Base-by-base conservation (phyloP, 2,888 invertebrate genomes). In the Fissipunctia ypsillon region DNA sequence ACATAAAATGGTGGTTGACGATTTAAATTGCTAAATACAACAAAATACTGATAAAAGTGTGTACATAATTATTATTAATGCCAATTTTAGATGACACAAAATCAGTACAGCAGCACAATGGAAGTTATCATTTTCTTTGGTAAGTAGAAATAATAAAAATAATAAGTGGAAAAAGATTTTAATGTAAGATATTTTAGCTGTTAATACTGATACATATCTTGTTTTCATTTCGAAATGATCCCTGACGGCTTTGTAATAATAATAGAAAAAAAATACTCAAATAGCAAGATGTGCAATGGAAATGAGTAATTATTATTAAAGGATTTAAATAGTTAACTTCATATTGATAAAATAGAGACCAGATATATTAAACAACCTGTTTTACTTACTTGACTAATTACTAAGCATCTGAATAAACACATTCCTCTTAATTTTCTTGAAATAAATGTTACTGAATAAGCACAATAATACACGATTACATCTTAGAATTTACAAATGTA, bases 31-130 rank as follows among this genome's bases (percentile, higher is more conserved):
- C 54, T 3, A 52, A 31, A 54, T n/a, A 9, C 19, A 28, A 54
- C 7, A 50, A 72, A 68, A 56, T 59, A 50, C 45, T 52, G 19
- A 52, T 78, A 63, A 45, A 25, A 67, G 41, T 64, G 70, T 81
- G 82, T 71, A 68, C 77, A 80, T 45, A 71, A 64, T 81, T 70
- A 72, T 48, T 59, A 64, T 28, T 25, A 64, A 71, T 43, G 56
- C 48, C 54, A 67, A 63, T 66, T 69, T 57, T 50, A 71, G 25
- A 81, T 38, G 64, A 60, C 38, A 76, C 50, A 60, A 65, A 78
- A 70, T 78, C 43, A 70, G 41, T 31, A 76, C 41, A 43, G 41
- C 31, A 52, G 25, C 16, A 31, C 35, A n/a, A 38, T 38, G 43
- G 9, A 56, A 66, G 54, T n/a, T 25, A 54, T 35, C n/a, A 19